Base-by-base conservation (phyloP, 2,113 vertebrate species). In the Circaetus cinerascens region DNA sequence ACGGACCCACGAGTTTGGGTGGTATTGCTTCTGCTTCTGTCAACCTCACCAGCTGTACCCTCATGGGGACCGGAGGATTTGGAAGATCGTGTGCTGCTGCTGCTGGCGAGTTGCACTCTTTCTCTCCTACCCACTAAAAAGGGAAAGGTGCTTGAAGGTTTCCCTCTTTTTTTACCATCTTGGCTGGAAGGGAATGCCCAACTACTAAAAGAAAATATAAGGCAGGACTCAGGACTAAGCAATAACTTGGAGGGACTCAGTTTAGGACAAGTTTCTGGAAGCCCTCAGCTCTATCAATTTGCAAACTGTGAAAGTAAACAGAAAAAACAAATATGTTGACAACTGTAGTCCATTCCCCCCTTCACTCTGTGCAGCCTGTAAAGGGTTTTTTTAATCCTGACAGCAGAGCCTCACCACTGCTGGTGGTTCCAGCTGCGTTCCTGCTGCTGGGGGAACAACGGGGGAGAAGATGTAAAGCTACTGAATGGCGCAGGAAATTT, bases 41-140 rank as follows among this genome's bases (percentile, higher is more conserved):
- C 59, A 74, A 11, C 41, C 27, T 23, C 29, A 29, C 60, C 29
- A 40, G 41, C 34, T 86, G 50, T 34, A 53, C 19, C 13, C 12
- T 45, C 43, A n/a, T 0, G 2, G 15, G 23, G 32, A 46, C 57
- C 1, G 2, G 32, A 68, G 25, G 41, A 38, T 69, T 14, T 62
- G 68, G 11, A 18, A 64, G 20, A 29, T 45, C 27, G 48, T 0
- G 0, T n/a, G 30, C 40, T 93, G 41, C 63, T 93, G 10, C 46
- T 0, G 0, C 53, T 69, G 72, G 22, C 55, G 29, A 38, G 4
- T 38, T 59, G 23, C 40, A 21, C n/a, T 43, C 18, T 63, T 83
- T 57, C 50, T 60, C 10, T 71, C 36, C 46, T 55, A n/a, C 50
- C 26, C 11, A 26, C 18, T 92, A 38, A 25, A 90, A 88, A 51